Evolutionary conservation across 2,888 invertebrate species (phyloP).

Genomic region (Tethea ocularis): DNA sequence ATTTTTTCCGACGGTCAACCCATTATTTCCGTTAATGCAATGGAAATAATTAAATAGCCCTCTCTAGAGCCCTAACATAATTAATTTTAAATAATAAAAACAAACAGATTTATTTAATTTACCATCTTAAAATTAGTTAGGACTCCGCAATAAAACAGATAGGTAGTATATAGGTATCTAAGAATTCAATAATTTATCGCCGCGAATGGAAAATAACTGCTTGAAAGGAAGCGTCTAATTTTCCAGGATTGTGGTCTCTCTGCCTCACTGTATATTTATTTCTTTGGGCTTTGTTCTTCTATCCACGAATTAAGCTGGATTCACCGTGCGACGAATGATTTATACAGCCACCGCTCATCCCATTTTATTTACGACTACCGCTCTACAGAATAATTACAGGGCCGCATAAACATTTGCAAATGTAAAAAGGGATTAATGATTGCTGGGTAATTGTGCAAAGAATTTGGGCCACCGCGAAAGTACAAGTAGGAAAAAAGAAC

Average conservation of each 20-base stretch:
- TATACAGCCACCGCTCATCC: conserved; percentile 80
- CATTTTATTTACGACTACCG: conserved; percentile 78
- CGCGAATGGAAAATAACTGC: conserved; percentile 56
- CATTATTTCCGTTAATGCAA: too few species aligned
- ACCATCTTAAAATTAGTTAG: background rate
- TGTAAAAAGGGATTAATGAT: conserved; percentile 77
- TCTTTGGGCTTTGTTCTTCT: conserved; percentile 78
- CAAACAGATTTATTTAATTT: background rate
- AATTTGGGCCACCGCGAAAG: conserved; percentile 35
- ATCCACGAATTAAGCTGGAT: conserved; percentile 77
- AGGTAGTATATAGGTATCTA: too few species aligned
- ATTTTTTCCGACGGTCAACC: too few species aligned
- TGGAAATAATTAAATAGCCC: too few species aligned
- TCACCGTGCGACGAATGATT: conserved; percentile 73
- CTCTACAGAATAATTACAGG: conserved; percentile 78
- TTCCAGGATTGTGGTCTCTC: conserved; percentile 42
- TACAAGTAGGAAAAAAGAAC: conserved; percentile 25
- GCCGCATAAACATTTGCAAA: conserved; percentile 71
- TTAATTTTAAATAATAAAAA: too few species aligned
- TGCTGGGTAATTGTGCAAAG: conserved; percentile 62
- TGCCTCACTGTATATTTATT: conserved; percentile 68
- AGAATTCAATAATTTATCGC: conserved; percentile 62
- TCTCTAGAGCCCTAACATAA: too few species aligned
- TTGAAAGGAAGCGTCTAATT: conserved; percentile 52
- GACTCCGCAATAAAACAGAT: conserved; percentile 22